These are phyloP conservation scores for Coreoperca whiteheadi DNA, from an alignment of 2,113 vertebrate species.

Conservation along the genomic window DNA sequence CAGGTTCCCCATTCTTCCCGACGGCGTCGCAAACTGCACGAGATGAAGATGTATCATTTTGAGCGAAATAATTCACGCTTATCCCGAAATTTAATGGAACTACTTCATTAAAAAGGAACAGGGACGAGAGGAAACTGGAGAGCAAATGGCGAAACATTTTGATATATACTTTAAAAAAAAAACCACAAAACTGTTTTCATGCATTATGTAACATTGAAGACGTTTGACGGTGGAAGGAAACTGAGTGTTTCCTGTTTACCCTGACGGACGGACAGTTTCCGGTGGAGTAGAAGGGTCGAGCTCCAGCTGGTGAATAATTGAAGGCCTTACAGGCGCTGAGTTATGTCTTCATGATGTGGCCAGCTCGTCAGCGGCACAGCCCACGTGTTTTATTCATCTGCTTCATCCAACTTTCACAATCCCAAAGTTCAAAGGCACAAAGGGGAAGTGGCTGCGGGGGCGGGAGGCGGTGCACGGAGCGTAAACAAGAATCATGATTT, in stretches of 20 bases:
- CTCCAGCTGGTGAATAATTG: constrained; percentile 63
- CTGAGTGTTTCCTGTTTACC: background rate
- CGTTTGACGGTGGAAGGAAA: too few relatives aligned
- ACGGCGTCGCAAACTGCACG: too few relatives aligned
- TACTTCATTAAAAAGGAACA: too few relatives aligned
- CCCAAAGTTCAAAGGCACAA: background rate
- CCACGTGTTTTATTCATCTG: constrained; percentile 60
- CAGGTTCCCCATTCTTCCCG: too few relatives aligned
- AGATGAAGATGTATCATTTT: too few relatives aligned
- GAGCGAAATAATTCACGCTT: too few relatives aligned
- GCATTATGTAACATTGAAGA: too few relatives aligned
- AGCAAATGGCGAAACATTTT: too few relatives aligned
- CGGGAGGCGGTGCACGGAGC: background rate
- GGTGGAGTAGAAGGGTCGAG: background rate
- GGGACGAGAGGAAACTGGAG: too few relatives aligned
- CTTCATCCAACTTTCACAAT: constrained; percentile 44
- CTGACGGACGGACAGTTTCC: background rate
- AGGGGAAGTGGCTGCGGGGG: background rate
- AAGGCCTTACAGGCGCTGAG: constrained; percentile 28
- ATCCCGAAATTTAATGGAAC: too few relatives aligned
- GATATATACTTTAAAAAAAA: too few relatives aligned
- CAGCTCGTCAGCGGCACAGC: background rate
- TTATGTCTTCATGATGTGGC: constrained; percentile 39
- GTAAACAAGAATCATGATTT: background rate
- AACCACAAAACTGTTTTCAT: too few relatives aligned